Base-by-base conservation (phyloP, 2,113 vertebrate species). In the Cavia aperea region DNA sequence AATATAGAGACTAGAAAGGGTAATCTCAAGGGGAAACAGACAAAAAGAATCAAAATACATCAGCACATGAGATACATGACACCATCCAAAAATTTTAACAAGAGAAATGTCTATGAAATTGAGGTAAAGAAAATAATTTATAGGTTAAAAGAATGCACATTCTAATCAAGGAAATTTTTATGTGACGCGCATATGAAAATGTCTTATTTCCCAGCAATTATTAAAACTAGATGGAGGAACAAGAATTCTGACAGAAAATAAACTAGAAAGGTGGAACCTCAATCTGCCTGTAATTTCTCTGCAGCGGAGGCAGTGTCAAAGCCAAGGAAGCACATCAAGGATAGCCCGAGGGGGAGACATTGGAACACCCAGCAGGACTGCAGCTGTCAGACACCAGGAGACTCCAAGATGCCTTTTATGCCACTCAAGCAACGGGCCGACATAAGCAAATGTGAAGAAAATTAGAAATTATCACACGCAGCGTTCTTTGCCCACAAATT, bases 131-230 rank as follows among this genome's bases (percentile, higher is more conserved):
- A 92, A 92, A 85, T 49, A 86, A 39, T 65, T 33, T 75, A 36
- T 13, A 43, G 4, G 43, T 81, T 94, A 18, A 66, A 86, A 92
- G 58, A 49, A 92, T 14, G 24, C 16, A 73, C 10, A 56, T 81
- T 56, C 70, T 90, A 60, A 90, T 51, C 46, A 62, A 87, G 5
- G 54, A 89, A 73, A 36, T 21, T 49, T 68, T 60, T 62, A 89
- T 29, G 70, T 81, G 31, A 75, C 58, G 4, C 14, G 43, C 1
- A 65, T 36, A 51, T 65, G 84, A 23, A 81, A 93, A 92, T 60
- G 75, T 39, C 60, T 92, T 63, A 65, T 85, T 78, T 95, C 24
- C 7, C 70, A 65, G 77, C 72, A 83, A 91, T 51, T 86, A 49
- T 75, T 83, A 73, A n/a, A 93, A n/a, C 63, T 81, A 66, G 70